These are phyloP conservation scores for Cydia strobilella DNA, from an alignment of 1,140 invertebrate genomes.

Conservation along the genomic window DNA sequence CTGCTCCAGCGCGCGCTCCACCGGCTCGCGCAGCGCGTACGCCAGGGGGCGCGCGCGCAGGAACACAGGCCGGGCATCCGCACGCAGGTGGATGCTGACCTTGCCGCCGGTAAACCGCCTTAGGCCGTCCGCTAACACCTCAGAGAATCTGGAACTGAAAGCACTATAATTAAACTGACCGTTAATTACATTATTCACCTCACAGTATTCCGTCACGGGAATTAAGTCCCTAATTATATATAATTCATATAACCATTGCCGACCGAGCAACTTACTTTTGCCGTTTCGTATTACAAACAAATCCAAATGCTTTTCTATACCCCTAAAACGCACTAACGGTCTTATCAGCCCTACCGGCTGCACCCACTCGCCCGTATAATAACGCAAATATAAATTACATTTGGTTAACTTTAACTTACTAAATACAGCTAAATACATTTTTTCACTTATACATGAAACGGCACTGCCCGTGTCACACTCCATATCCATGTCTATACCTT, in stretches of 20 bases:
- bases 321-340: not conserved
- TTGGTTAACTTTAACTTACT: not conserved
- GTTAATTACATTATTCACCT: slow-evolving; percentile 1
- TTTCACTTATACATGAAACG: slow-evolving; percentile 5
- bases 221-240: not conserved
- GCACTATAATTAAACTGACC: not conserved
- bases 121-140: slow-evolving; percentile 30
- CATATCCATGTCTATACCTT: slow-evolving; percentile 21
- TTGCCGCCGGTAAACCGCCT: slow-evolving; percentile 29
- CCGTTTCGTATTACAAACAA: slow-evolving; percentile 19
- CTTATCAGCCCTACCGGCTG: slow-evolving; percentile 6
- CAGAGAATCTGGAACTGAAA: slow-evolving; percentile 30
- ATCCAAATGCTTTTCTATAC: slow-evolving; percentile 24
- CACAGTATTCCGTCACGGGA: not conserved
- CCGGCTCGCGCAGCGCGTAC: too few relatives aligned
- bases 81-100: slow-evolving; percentile 5
- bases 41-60: slow-evolving; percentile 20
- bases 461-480: slow-evolving; percentile 28
- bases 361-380: slow-evolving; percentile 21
- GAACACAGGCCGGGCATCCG: slow-evolving; percentile 18
- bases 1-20: too few relatives aligned
- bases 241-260: slow-evolving; percentile 18
- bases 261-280: slow-evolving; percentile 22
- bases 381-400: not conserved
- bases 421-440: not conserved